Conservation (phyloP, 2,797 vertebrate species). For the Delichon dasypus region DNA sequence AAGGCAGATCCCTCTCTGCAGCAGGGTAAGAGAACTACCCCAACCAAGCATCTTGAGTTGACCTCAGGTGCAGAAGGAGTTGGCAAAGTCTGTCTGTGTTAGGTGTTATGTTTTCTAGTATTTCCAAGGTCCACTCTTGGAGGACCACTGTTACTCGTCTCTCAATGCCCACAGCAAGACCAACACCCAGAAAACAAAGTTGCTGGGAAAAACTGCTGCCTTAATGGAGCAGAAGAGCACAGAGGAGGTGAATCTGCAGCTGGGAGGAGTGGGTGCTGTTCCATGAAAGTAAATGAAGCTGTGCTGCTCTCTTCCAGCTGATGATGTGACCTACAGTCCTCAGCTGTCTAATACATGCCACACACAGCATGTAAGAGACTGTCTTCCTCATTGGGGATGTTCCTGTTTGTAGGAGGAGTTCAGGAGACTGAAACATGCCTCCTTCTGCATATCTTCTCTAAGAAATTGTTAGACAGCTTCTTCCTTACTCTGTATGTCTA, state of each 20-base stretch:
- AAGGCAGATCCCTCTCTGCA: not conserved
- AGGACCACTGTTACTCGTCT: not conserved
- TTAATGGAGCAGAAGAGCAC: not conserved
- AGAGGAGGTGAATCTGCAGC: not conserved
- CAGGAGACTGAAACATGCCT: not conserved
- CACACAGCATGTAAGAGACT: not conserved
- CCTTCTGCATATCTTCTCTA: not conserved
- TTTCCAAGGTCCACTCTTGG: not conserved
- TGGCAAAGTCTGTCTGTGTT: not conserved
- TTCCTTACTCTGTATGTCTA: not conserved
- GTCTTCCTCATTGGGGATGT: not conserved
- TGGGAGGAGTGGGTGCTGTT: not conserved
- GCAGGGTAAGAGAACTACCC: not conserved
- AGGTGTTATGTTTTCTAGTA: not conserved
- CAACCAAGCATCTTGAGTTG: not conserved
- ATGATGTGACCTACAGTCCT: not conserved
- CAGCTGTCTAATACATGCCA: not conserved
- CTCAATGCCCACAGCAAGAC: not conserved
- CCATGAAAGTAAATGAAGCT: not conserved
- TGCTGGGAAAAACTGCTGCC: not conserved
- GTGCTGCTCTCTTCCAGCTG: not conserved
- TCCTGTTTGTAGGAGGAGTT: not conserved
- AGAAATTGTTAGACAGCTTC: not conserved
- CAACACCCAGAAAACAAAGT: not conserved
- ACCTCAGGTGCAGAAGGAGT: not conserved